Evolutionary conservation across 2,888 invertebrate genomes (phyloP).

Genomic region (Folsomia candida): DNA sequence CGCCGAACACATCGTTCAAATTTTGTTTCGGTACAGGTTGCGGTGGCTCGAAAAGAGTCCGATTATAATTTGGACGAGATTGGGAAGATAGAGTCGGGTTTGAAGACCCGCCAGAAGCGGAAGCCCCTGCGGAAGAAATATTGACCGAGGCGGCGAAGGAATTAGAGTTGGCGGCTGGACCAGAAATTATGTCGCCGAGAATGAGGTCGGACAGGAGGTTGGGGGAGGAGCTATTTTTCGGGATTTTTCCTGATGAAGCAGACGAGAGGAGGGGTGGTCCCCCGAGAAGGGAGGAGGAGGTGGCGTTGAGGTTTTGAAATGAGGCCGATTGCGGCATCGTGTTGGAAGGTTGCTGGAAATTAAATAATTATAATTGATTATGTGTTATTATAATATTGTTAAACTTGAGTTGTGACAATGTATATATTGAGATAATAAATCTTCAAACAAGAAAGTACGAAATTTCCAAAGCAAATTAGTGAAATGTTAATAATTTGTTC

Average conservation of each 20-base stretch:
- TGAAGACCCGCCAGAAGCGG: background rate
- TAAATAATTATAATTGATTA: no score
- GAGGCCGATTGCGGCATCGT: constrained; percentile 33
- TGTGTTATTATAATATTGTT: no score
- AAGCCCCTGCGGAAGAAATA: no score
- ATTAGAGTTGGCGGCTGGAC: constrained; percentile 11
- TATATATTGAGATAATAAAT: no score
- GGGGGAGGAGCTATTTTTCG: constrained; percentile 43
- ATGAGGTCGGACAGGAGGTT: constrained; percentile 42
- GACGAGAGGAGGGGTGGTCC: background rate
- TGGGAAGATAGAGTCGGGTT: background rate
- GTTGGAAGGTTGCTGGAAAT: no score
- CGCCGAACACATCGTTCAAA: constrained; percentile 48
- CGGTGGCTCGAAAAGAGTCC: constrained; percentile 34
- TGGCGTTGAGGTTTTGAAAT: constrained; percentile 36
- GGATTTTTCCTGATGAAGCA: constrained; percentile 15
- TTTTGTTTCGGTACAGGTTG: constrained; percentile 36
- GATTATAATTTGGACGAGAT: constrained; percentile 36
- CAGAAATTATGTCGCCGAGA: constrained; percentile 27
- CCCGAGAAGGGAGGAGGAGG: no score
- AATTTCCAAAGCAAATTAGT: no score
- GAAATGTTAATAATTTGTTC: no score
- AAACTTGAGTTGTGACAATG: no score
- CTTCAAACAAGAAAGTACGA: no score
- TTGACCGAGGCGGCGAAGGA: no score